Conservation (phyloP, 2,797 vertebrate genomes). For the Nyctalus aviator region DNA sequence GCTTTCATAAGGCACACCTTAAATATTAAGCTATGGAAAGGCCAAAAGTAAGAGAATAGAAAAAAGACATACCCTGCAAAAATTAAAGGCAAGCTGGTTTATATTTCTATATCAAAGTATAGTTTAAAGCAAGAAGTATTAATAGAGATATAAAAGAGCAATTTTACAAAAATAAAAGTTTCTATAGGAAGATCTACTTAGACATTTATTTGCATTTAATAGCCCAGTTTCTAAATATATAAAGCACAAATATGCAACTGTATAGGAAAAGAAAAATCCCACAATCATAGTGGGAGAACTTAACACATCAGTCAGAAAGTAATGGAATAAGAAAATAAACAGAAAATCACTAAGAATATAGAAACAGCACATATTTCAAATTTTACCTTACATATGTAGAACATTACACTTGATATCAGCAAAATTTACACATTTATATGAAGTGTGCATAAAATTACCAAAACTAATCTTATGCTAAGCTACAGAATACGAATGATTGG, state of each 20-base stretch:
- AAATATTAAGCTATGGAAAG: conserved; percentile 2
- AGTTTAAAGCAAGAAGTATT: conserved; percentile 29
- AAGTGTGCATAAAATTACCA: not conserved
- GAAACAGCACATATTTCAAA: not conserved
- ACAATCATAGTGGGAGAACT: not conserved
- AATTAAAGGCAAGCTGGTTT: not conserved
- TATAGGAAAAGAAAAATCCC: not conserved
- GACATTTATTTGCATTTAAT: not conserved
- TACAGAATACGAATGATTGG: not conserved
- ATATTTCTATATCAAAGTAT: not conserved
- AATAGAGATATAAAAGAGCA: not conserved
- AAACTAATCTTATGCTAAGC: not conserved
- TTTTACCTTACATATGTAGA: not conserved
- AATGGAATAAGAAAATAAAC: conserved; percentile 9
- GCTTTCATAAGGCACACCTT: conserved; percentile 29
- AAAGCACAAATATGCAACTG: conserved; percentile 21
- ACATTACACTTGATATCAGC: not conserved
- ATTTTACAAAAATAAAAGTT: conserved; percentile 24
- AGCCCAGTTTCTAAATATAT: not conserved
- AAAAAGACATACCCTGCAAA: not conserved
- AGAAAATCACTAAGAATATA: not conserved
- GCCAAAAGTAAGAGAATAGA: not conserved
- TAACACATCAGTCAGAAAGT: not conserved
- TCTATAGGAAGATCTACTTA: not conserved
- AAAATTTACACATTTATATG: conserved; percentile 23